Evolutionary conservation across 2,113 vertebrate species (phyloP).

Genomic region (Strix uralensis): DNA sequence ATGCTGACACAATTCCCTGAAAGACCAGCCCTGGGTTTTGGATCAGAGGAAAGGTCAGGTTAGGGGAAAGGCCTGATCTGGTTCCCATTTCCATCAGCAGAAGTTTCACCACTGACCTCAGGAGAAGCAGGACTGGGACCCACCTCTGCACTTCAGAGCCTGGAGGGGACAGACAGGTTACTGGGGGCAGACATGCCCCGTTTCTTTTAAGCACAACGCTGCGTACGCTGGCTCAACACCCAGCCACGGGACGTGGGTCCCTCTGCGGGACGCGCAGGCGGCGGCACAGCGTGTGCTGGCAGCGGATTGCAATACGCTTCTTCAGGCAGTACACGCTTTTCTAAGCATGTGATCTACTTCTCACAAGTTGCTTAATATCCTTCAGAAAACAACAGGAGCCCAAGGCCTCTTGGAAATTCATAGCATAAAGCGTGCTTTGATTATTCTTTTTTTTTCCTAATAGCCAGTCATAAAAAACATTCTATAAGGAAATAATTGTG

Average conservation of each 20-base stretch:
- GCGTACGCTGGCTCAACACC: fast-evolving
- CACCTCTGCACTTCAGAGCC: not conserved
- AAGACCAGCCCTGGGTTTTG: not conserved
- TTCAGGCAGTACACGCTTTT: not conserved
- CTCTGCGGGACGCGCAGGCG: fast-evolving
- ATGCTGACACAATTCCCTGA: too few relatives aligned
- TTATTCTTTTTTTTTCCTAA: not conserved
- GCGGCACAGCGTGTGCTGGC: not conserved
- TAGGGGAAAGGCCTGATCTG: not conserved
- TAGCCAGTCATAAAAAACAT: not conserved
- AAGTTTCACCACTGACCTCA: not conserved
- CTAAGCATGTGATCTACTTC: not conserved
- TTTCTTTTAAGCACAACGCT: not conserved
- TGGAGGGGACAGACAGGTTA: not conserved
- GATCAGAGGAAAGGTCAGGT: not conserved
- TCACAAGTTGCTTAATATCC: not conserved
- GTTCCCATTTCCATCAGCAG: not conserved
- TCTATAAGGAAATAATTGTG: conserved; percentile 21
- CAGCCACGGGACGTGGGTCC: not conserved
- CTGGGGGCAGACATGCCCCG: not conserved
- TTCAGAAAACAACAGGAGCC: not conserved
- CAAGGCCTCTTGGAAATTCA: not conserved
- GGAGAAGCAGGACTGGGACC: not conserved
- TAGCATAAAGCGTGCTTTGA: not conserved
- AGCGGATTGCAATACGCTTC: not conserved